Percentiles rank a stretch among this genome's conserved stretches.
phyloP scores from a whole-genome alignment of 1,140 invertebrate species.

The Physella acuta region DNA sequence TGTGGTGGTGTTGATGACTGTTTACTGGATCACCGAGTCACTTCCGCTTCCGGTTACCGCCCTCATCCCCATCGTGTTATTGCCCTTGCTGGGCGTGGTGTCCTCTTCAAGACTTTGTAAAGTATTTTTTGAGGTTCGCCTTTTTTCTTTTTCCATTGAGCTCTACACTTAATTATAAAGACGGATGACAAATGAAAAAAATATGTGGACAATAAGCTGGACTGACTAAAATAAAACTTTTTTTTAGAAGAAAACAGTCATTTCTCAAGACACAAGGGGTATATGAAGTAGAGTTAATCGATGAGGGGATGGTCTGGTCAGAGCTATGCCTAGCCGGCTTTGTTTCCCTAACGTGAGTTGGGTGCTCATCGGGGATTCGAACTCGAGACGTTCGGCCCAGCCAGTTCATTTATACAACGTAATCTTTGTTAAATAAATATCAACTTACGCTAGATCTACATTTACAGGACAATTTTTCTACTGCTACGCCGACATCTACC shows the following conservation, averaged over 20 bases:
- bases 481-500: no score
- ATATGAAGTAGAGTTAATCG: background rate
- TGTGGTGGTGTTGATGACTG: background rate
- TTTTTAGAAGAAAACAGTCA: background rate
- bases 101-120: background rate
- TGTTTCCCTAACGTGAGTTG: no score
- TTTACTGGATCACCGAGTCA: constrained; percentile 1
- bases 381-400: no score
- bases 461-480: no score
- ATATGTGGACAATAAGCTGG: background rate
- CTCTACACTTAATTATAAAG: no score
- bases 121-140: constrained; percentile 10
- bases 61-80: background rate
- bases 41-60: background rate
- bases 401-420: no score
- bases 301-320: background rate
- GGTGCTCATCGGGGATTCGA: no score
- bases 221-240: background rate
- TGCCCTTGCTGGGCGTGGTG: background rate
- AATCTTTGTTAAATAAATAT: no score
- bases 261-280: background rate
- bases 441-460: no score
- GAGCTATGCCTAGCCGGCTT: no score
- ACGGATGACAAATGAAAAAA: background rate
- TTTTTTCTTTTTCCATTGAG: no score